phyloP scores from a whole-genome alignment of 2,888 invertebrate genomes.

The Ormyrus thymus region DNA sequence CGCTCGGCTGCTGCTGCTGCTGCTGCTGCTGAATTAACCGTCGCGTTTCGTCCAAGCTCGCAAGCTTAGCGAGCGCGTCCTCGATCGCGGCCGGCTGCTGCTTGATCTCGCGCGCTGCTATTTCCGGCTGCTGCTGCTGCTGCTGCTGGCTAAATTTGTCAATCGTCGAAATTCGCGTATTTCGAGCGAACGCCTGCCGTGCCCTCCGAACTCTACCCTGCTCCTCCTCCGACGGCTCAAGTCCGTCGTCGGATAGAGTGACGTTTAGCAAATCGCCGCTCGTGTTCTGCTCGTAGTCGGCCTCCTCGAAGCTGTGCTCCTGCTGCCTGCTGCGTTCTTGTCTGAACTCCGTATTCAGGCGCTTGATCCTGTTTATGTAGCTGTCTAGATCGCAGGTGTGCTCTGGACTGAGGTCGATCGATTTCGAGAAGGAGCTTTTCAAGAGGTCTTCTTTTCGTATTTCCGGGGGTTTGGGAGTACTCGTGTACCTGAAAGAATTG shows the following conservation, averaged over 20 bases:
- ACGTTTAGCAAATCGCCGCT: slow-evolving; percentile 69
- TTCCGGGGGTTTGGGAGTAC: too few relatives aligned
- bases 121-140: too few relatives aligned
- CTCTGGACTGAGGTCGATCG: slow-evolving; percentile 47
- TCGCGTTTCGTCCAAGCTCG: slow-evolving; percentile 21
- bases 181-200: slow-evolving; percentile 6
- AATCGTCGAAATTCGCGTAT: not conserved
- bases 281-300: slow-evolving; percentile 69
- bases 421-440: not conserved
- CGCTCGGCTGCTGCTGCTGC: slow-evolving; percentile 37
- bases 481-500: too few relatives aligned
- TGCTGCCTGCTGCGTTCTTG: slow-evolving; percentile 12
- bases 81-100: not conserved
- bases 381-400: slow-evolving; percentile 63
- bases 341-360: slow-evolving; percentile 58
- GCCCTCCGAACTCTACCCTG: slow-evolving; percentile 23
- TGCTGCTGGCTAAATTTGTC: slow-evolving; percentile 5
- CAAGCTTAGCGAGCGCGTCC: not conserved
- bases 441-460: too few relatives aligned
- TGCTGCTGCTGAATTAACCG: slow-evolving; percentile 49
- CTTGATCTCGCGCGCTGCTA: too few relatives aligned
- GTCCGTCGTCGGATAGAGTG: slow-evolving; percentile 64
- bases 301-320: slow-evolving; percentile 62
- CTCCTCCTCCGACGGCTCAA: slow-evolving; percentile 56
- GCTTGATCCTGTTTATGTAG: slow-evolving; percentile 67